phyloP scores from a whole-genome alignment of 92 coral and sea anemone species.

The Phymanthus crucifer region DNA sequence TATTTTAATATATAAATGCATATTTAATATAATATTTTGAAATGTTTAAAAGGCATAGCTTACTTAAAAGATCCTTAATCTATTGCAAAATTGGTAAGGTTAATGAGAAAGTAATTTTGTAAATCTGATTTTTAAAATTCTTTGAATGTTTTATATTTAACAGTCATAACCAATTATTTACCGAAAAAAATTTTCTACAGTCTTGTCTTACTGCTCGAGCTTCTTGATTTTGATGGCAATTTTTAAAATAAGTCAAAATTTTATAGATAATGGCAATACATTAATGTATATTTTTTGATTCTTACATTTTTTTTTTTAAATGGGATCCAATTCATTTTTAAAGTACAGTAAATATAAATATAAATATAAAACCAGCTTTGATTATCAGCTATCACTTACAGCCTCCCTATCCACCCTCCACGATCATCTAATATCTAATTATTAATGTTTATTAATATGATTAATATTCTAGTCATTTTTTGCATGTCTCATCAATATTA shows the following conservation, averaged over 20 bases:
- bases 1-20: no score
- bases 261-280: no score
- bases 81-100: no score
- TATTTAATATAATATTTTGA: no score
- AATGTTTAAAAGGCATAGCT: no score
- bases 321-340: background rate
- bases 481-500: background rate
- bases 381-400: slow-evolving; percentile 3
- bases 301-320: background rate
- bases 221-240: background rate
- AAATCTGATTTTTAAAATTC: no score
- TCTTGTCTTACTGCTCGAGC: no score
- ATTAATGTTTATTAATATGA: background rate
- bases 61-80: no score
- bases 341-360: background rate
- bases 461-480: background rate
- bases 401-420: slow-evolving; percentile 35
- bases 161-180: no score
- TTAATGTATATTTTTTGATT: background rate
- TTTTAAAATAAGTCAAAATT: no score
- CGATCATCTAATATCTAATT: slow-evolving; percentile 32
- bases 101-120: no score
- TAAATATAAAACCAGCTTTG: slow-evolving; percentile 17
- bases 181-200: background rate
- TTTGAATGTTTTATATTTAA: no score